A percentile compares a stretch with the other conserved stretches of the same genome.
Evolutionary conservation across 2,797 vertebrate genomes (phyloP).

Genomic region (Myiotriccus ornatus): DNA sequence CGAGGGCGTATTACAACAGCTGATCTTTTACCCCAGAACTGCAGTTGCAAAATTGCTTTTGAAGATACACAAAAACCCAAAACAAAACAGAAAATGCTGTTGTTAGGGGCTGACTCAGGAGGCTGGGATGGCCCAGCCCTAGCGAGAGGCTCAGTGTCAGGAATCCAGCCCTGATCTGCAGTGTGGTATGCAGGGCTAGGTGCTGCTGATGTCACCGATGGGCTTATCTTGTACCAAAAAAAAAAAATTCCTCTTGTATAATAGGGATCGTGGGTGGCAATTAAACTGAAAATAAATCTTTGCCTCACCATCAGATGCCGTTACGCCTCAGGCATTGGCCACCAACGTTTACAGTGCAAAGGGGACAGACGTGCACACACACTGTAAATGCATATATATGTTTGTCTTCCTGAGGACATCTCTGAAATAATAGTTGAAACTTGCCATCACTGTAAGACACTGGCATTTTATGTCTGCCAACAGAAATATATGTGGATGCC

Average conservation of each 20-base stretch:
- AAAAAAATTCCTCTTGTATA: background rate
- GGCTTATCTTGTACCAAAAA: constrained; percentile 37
- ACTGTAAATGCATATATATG: rapidly evolving
- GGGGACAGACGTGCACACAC: background rate
- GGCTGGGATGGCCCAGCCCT: constrained; percentile 27
- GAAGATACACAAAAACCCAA: constrained; percentile 6
- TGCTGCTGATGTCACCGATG: constrained; percentile 47
- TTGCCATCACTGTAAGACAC: background rate
- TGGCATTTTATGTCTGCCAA: background rate
- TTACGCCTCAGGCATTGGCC: background rate
- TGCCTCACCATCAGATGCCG: background rate
- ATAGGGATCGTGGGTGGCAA: constrained; percentile 34
- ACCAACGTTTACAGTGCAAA: background rate
- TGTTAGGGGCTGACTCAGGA: constrained; percentile 64
- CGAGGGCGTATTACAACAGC: background rate
- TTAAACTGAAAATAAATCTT: constrained; percentile 26
- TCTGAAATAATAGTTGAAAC: background rate
- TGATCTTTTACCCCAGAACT: constrained; percentile 14
- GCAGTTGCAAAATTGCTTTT: background rate
- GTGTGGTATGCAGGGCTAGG: constrained; percentile 37
- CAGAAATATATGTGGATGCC: background rate
- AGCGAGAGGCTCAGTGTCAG: background rate
- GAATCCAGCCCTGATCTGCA: background rate
- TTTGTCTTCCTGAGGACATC: background rate
- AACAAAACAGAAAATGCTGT: constrained; percentile 56